Percentiles rank a stretch among this genome's conserved stretches.
Evolutionary conservation across 2,797 vertebrate species (phyloP).

Genomic region (Acipenser ruthenus): DNA sequence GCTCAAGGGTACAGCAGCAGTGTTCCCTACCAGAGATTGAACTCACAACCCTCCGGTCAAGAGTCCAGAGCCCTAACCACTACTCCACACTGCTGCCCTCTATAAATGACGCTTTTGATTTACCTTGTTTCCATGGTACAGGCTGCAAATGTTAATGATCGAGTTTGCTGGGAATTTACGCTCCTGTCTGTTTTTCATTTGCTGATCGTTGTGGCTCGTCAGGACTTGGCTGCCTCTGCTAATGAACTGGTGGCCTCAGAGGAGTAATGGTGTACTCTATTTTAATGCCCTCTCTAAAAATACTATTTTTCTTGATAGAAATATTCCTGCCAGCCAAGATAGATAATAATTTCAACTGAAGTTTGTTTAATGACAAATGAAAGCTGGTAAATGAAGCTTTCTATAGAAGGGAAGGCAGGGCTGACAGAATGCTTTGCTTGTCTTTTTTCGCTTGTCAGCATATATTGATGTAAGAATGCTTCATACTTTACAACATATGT

Average conservation of each 20-base stretch:
- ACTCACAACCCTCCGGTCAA: no score
- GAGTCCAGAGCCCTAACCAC: no score
- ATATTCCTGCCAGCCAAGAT: conserved; percentile 44
- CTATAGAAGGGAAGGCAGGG: neutral
- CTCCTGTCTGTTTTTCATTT: conserved; percentile 64
- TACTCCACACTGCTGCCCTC: no score
- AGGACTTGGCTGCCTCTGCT: conserved; percentile 58
- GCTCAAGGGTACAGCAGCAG: no score
- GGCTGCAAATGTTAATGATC: conserved; percentile 69
- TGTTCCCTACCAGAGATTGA: no score
- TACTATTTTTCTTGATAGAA: conserved; percentile 46
- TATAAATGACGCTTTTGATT: conserved; percentile 66
- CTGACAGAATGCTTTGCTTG: no score
- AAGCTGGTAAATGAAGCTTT: conserved; percentile 14
- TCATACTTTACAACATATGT: no score
- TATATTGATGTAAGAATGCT: no score
- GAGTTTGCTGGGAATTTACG: conserved; percentile 62
- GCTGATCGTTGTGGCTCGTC: conserved; percentile 58
- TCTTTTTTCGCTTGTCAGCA: no score
- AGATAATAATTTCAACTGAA: conserved; percentile 59
- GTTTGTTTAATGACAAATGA: conserved; percentile 42
- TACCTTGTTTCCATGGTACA: conserved; percentile 59
- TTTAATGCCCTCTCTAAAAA: conserved; percentile 55
- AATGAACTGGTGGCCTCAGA: conserved; percentile 59
- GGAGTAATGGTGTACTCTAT: conserved; percentile 53